Evolutionary conservation across 1,140 invertebrate genomes (phyloP), one percentile per base, ranked within the genome.

Genomic region (Hylyphantes graminicola): DNA sequence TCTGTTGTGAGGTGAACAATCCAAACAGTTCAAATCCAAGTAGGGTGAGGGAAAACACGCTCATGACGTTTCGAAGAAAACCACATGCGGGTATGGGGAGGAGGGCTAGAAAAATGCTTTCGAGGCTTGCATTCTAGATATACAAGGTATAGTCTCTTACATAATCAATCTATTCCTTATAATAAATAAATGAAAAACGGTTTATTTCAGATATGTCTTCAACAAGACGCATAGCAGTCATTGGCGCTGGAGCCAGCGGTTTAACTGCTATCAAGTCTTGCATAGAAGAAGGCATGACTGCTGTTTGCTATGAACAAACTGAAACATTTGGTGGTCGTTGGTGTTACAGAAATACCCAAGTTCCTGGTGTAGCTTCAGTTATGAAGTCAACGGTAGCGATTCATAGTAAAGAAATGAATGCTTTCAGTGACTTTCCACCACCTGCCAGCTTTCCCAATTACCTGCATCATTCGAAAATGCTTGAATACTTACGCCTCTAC

Each of bases 261-360:
- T 86, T 92, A 54, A 86, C 90, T 4, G 87, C 90, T 35, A 89
- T 90, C 61, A 92, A 91, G 85, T 86, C 85, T 51, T 90, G 89
- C 79, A 72, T 90, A 63, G 91, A 92, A 85, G 88, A 89, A 77
- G 87, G 87, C 0, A 72, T 90, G 70, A 86, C 88, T 65, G 88
- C 89, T 0, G 88, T 89, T 8, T 90, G 90, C 81, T 92, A 89
- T 85, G 92, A 92, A 85, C 89, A 87, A 83, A 89, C 89, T 17
- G 68, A 87, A 63, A 89, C 90, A 78, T 88, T 91, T 68, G 91
- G 92, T 7, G 92, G 91, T 53, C 87, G 92, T 3, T 92, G 91
- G 91, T 90, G 90, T 65, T 92, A 90, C 86, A 55, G 88, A 50
- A 88, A 88, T 13, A 83, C 88, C 12, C 55, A 86, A 7, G 87